Evolutionary conservation across 2,113 vertebrate genomes (phyloP), one percentile per base, ranked within the genome.

Genomic region (Vireo altiloquus): DNA sequence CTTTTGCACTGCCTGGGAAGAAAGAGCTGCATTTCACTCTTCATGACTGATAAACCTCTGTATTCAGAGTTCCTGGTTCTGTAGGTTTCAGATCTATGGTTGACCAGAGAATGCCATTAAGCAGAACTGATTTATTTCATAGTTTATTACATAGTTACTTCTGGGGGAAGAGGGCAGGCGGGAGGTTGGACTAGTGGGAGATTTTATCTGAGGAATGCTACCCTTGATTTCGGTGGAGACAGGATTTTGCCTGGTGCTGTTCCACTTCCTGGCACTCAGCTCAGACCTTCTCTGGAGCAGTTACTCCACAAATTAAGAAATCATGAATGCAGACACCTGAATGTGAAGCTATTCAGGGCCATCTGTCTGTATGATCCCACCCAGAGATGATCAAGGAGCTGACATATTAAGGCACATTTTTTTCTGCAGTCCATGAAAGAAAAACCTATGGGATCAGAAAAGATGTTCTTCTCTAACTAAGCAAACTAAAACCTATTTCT

Each of bases 291-390:
- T 70, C 68, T 82, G 59, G 23, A 59, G 40, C 39, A 79, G 20
- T 31, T 39, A 15, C 1, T 4, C 27, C n/a, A 37, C 1, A 2
- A 39, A 54, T 25, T 0, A 5, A 46, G 52, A 49, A 82, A 57
- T 54, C 2, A 1, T 5, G 28, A 28, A 12, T 24, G 31, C 15
- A 87, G 57, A 65, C 10, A 5, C 7, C 19, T 10, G 27, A 63
- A 84, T 0, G 0, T 25, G 53, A 44, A 87, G 21, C 2, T 89
- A 3, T 15, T 75, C 35, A 52, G 81, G 40, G 39, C 13, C 5
- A 1, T 23, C 40, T 30, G 7, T 11, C 57, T 35, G 37, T 61
- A 65, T 0, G 0, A 13, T 56, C 46, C 4, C 4, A 11, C 15
- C 35, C 27, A 69, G 46, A 46, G 35, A 22, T 28, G 11, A n/a